Conservation (phyloP, 1,140 invertebrate genomes). For the Paraescarpia echinospica region DNA sequence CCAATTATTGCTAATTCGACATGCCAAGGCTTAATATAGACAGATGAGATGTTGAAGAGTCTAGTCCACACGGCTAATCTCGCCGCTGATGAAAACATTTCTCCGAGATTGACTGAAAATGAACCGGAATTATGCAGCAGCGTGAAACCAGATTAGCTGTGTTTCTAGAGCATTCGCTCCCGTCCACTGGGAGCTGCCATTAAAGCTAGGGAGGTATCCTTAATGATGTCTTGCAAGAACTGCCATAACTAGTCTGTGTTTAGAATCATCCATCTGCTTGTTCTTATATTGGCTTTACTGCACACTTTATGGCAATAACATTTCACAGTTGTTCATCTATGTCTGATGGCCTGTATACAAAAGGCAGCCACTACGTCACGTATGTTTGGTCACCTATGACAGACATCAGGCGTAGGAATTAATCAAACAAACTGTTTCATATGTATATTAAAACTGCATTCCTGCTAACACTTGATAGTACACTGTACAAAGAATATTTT, state of each 20-base stretch:
- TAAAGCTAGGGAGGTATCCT: neutral
- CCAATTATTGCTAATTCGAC: neutral
- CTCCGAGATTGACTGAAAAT: conserved; percentile 5
- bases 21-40: neutral
- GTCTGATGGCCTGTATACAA: neutral
- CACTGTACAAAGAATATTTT: neutral
- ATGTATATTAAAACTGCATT: neutral
- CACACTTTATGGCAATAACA: neutral
- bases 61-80: neutral
- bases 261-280: neutral
- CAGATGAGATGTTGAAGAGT: neutral
- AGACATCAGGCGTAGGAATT: neutral
- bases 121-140: neutral
- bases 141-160: neutral
- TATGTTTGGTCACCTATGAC: neutral
- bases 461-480: neutral
- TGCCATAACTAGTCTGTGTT: neutral
- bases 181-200: neutral
- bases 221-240: neutral
- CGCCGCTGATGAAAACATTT: neutral
- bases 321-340: neutral
- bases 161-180: neutral
- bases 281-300: neutral
- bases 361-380: neutral
- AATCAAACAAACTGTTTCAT: neutral